phyloP scores from a whole-genome alignment of 2,113 vertebrate genomes.

The Bubo blakistoni region DNA sequence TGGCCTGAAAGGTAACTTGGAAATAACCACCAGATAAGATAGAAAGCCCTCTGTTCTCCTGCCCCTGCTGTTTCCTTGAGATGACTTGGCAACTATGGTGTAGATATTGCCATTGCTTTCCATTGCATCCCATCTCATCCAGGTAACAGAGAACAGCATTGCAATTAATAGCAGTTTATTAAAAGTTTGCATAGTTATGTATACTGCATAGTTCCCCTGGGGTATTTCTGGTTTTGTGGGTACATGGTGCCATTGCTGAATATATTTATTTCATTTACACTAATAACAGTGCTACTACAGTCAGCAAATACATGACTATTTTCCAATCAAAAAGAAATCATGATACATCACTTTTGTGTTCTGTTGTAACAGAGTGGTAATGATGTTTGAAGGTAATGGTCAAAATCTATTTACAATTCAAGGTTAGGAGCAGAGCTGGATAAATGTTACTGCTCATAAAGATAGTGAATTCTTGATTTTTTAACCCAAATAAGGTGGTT shows the following conservation, averaged over 20 bases:
- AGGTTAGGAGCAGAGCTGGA: not conserved
- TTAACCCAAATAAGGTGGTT: not conserved
- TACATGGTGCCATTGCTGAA: not conserved
- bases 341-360: not conserved
- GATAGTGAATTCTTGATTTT: not conserved
- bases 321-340: not conserved
- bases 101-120: not conserved
- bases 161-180: not conserved
- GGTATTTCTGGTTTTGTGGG: not conserved
- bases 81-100: not conserved
- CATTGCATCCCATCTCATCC: not conserved
- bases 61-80: not conserved
- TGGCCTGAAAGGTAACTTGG: not conserved
- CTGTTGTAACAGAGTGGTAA: too few relatives aligned
- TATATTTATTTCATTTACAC: not conserved
- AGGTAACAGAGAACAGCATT: not conserved
- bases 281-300: too few relatives aligned
- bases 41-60: not conserved
- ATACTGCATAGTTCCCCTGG: not conserved
- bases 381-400: not conserved
- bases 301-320: not conserved
- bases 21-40: not conserved
- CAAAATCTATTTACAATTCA: not conserved
- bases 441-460: not conserved
- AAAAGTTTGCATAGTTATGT: not conserved